These are phyloP conservation scores for Abrostola tripartita DNA, from an alignment of 2,888 invertebrate genomes.

Conservation along the genomic window DNA sequence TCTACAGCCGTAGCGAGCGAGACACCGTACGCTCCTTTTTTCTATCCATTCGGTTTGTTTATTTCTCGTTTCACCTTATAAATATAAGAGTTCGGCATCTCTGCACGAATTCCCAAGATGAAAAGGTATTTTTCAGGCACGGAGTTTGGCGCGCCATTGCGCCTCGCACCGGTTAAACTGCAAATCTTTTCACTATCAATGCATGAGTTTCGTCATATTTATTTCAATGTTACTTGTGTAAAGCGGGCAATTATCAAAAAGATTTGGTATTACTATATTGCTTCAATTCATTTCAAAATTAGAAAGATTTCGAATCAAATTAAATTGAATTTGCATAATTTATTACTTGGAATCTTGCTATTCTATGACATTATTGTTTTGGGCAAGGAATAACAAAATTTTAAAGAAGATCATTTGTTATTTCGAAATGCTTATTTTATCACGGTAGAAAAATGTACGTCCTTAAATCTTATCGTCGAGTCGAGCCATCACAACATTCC, in stretches of 20 bases:
- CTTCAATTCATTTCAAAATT: background rate
- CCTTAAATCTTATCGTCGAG: constrained; percentile 64
- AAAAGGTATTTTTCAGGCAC: constrained; percentile 84
- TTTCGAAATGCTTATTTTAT: constrained; percentile 53
- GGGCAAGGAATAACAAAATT: background rate
- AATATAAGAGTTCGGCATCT: constrained; percentile 85
- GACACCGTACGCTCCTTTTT: constrained; percentile 70
- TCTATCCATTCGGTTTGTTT: constrained; percentile 83
- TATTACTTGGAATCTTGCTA: background rate
- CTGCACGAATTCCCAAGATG: constrained; percentile 85
- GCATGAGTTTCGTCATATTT: constrained; percentile 59
- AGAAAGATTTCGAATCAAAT: background rate
- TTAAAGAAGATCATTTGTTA: background rate
- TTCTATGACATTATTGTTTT: background rate
- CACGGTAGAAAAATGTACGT: constrained; percentile 29
- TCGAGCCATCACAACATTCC: constrained; percentile 67
- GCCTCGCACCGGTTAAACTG: constrained; percentile 66
- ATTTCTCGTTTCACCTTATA: constrained; percentile 83
- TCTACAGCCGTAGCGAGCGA: constrained; percentile 71
- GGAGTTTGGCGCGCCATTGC: constrained; percentile 66
- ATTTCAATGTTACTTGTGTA: constrained; percentile 24
- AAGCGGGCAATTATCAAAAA: too few species aligned
- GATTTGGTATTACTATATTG: too few species aligned
- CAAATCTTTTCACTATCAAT: constrained; percentile 71
- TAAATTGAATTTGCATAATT: background rate